Conservation (phyloP, 2,888 invertebrate species). For the Microchrysa polita region DNA sequence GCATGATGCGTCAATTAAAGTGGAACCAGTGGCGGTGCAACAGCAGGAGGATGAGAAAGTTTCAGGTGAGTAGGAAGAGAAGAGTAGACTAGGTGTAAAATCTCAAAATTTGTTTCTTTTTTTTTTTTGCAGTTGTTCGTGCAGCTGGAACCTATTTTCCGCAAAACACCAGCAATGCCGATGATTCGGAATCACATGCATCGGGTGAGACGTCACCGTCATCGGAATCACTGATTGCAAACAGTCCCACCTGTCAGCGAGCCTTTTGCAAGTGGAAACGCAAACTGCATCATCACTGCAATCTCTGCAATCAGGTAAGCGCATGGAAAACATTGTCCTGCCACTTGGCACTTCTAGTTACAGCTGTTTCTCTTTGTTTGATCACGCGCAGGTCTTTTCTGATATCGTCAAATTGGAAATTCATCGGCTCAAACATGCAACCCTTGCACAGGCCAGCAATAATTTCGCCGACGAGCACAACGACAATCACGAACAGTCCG, state of each 20-base stretch:
- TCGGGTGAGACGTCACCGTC: background rate
- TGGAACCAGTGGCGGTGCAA: constrained; percentile 41
- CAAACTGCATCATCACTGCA: constrained; percentile 82
- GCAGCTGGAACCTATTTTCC: constrained; percentile 63
- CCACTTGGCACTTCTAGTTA: background rate
- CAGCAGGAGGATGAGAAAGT: constrained; percentile 55
- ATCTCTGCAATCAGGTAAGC: constrained; percentile 75
- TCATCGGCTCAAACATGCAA: constrained; percentile 53
- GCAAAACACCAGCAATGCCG: constrained; percentile 55
- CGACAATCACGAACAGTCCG: constrained; percentile 4
- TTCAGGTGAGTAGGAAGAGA: constrained; percentile 53
- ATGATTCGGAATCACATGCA: constrained; percentile 41
- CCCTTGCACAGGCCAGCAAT: constrained; percentile 46
- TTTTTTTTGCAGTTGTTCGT: constrained; percentile 57
- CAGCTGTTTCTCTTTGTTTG: no score
- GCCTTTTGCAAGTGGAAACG: constrained; percentile 84
- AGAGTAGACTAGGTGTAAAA: background rate
- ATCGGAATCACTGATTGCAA: background rate
- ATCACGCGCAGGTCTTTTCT: constrained; percentile 51
- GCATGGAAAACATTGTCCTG: background rate
- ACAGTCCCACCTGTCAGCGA: constrained; percentile 68
- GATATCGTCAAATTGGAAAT: constrained; percentile 53
- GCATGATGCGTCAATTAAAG: constrained; percentile 32
- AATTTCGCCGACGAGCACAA: background rate
- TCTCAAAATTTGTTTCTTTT: background rate